These are phyloP conservation scores for Typhlichthys subterraneus DNA, from an alignment of 2,797 vertebrate species.

Conservation along the genomic window DNA sequence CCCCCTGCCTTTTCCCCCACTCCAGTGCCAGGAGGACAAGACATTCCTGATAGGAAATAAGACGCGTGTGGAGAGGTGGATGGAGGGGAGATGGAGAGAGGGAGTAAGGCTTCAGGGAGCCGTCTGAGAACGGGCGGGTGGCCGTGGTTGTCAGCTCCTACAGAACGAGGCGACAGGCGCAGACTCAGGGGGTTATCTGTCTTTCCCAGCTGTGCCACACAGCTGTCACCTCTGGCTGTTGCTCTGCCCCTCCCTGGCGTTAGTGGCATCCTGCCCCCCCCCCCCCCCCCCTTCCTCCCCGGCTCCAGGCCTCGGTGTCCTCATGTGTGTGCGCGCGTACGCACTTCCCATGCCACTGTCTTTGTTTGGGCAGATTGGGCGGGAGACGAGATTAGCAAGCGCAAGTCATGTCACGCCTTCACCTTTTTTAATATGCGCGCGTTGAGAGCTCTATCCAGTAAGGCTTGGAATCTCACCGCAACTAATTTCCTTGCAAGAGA, in stretches of 20 bases:
- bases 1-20: too few species aligned
- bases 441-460: constrained; percentile 33
- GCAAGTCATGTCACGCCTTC: neutral
- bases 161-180: constrained; percentile 40
- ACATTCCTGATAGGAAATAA: constrained; percentile 39
- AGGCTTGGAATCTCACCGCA: constrained; percentile 41
- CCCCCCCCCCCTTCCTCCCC: constrained; percentile 41
- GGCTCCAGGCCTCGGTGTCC: constrained; percentile 32
- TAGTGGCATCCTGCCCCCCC: too few species aligned
- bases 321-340: constrained; percentile 24
- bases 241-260: constrained; percentile 32
- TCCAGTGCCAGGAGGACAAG: neutral
- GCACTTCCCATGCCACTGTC: constrained; percentile 13
- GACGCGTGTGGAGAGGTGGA: constrained; percentile 43
- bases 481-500: constrained; percentile 48
- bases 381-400: neutral
- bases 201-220: constrained; percentile 68
- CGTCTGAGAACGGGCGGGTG: constrained; percentile 49
- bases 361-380: constrained; percentile 32
- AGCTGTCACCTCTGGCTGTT: constrained; percentile 65
- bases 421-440: neutral
- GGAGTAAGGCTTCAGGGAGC: constrained; percentile 55
- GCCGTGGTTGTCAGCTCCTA: constrained; percentile 59
- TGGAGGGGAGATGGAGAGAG: constrained; percentile 28
- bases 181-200: constrained; percentile 62